Conservation (phyloP, 2,797 vertebrate genomes). For the Silurus aristotelis region DNA sequence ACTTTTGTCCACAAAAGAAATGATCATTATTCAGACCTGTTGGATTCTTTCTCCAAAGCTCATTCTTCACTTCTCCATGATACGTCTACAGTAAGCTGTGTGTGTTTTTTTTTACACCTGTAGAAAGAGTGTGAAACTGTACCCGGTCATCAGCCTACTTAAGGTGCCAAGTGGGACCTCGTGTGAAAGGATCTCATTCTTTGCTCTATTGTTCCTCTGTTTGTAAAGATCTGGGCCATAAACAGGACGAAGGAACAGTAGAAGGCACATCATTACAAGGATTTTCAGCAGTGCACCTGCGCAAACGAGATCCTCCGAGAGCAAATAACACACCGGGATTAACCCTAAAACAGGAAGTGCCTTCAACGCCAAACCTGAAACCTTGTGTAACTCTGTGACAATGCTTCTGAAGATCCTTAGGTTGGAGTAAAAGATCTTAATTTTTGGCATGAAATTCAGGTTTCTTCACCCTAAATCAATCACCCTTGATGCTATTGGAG, state of each 20-base stretch:
- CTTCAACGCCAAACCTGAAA: too few species aligned
- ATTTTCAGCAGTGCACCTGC: constrained; percentile 49
- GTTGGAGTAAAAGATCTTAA: too few species aligned
- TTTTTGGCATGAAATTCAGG: too few species aligned
- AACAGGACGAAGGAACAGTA: constrained; percentile 53
- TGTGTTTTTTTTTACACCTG: constrained; percentile 46
- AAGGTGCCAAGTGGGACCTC: constrained; percentile 47
- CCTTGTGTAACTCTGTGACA: too few species aligned
- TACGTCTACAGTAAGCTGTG: constrained; percentile 36
- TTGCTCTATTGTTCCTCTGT: constrained; percentile 53
- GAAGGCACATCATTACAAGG: constrained; percentile 42
- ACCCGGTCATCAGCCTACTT: constrained; percentile 62
- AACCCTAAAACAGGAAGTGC: background rate
- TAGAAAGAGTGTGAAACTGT: constrained; percentile 63
- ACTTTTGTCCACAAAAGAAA: too few species aligned
- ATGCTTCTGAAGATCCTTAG: too few species aligned
- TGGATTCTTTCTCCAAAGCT: background rate
- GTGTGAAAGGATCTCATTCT: constrained; percentile 47
- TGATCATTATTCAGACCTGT: too few species aligned
- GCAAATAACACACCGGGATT: background rate
- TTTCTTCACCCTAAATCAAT: too few species aligned
- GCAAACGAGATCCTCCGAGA: too few species aligned
- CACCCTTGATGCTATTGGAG: too few species aligned
- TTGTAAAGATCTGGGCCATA: constrained; percentile 46
- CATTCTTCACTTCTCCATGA: background rate